phyloP scores from a whole-genome alignment of 2,888 invertebrate species.

The Choristoneura rosaceana region DNA sequence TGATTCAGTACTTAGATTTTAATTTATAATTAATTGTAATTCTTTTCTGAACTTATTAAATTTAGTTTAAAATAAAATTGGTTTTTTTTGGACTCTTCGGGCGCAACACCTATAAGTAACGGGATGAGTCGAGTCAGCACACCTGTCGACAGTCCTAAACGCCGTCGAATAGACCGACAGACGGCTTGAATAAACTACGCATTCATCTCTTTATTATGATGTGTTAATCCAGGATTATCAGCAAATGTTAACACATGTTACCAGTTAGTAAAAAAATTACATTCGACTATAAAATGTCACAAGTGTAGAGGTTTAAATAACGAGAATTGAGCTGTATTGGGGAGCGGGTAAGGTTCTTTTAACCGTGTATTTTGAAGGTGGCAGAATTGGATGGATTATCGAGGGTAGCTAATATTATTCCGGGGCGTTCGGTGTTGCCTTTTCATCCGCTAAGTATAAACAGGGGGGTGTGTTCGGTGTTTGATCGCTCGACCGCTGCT shows the following conservation, averaged over 20 bases:
- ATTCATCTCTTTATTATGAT: slow-evolving; percentile 85
- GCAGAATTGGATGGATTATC: slow-evolving; percentile 77
- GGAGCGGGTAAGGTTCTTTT: slow-evolving; percentile 58
- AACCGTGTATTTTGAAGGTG: slow-evolving; percentile 51
- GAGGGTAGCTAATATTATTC: slow-evolving; percentile 85
- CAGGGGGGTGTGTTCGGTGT: slow-evolving; percentile 82
- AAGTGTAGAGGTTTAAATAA: slow-evolving; percentile 44
- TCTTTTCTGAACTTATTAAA: too few species aligned
- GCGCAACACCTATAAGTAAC: too few species aligned
- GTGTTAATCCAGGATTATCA: slow-evolving; percentile 85
- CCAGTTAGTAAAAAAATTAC: slow-evolving; percentile 80
- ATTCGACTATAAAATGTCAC: slow-evolving; percentile 51
- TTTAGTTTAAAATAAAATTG: too few species aligned
- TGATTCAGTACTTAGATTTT: too few species aligned
- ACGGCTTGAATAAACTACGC: slow-evolving; percentile 81
- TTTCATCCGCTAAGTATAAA: slow-evolving; percentile 85
- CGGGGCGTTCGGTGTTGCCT: slow-evolving; percentile 84
- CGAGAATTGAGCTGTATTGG: slow-evolving; percentile 57
- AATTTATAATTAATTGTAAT: too few species aligned
- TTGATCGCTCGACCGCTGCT: slow-evolving; percentile 75
- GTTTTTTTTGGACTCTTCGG: too few species aligned
- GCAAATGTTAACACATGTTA: slow-evolving; percentile 86
- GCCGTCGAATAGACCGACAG: slow-evolving; percentile 76
- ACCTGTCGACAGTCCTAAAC: slow-evolving; percentile 77
- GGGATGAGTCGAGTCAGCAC: slow-evolving; percentile 73